These are phyloP conservation scores for Phania funesta DNA, from an alignment of 2,888 invertebrate genomes.

Conservation along the genomic window DNA sequence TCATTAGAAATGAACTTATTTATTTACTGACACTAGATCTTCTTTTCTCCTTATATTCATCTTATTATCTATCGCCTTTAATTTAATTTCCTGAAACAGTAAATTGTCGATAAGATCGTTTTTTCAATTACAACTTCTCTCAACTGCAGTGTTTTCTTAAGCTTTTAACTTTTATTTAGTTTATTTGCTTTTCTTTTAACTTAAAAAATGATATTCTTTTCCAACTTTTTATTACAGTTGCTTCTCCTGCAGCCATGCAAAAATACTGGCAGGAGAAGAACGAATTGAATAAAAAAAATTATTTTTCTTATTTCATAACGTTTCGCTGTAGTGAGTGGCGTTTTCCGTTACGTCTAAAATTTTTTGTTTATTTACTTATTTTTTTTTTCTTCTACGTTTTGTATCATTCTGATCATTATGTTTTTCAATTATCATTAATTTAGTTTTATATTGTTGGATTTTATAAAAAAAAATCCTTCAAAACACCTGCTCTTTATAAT, in stretches of 20 bases:
- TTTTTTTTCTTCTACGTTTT: slow-evolving; percentile 9
- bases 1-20: too few relatives aligned
- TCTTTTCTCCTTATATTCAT: background rate
- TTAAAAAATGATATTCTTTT: background rate
- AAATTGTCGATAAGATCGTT: slow-evolving; percentile 8
- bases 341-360: background rate
- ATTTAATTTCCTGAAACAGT: slow-evolving; percentile 22
- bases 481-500: slow-evolving; percentile 59
- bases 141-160: slow-evolving; percentile 26
- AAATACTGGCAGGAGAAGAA: too few relatives aligned
- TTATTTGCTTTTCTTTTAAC: slow-evolving; percentile 45
- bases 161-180: slow-evolving; percentile 42
- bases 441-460: slow-evolving; percentile 53
- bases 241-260: too few relatives aligned
- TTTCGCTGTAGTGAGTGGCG: slow-evolving; percentile 11
- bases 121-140: slow-evolving; percentile 46
- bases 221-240: background rate
- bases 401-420: slow-evolving; percentile 61
- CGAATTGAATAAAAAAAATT: slow-evolving; percentile 46
- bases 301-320: slow-evolving; percentile 23
- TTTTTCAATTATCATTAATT: slow-evolving; percentile 62
- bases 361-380: background rate
- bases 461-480: slow-evolving; percentile 45
- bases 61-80: background rate
- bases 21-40: background rate